These are phyloP conservation scores for Phalacrocorax carbo DNA, from an alignment of 2,113 vertebrate genomes.

Conservation along the genomic window DNA sequence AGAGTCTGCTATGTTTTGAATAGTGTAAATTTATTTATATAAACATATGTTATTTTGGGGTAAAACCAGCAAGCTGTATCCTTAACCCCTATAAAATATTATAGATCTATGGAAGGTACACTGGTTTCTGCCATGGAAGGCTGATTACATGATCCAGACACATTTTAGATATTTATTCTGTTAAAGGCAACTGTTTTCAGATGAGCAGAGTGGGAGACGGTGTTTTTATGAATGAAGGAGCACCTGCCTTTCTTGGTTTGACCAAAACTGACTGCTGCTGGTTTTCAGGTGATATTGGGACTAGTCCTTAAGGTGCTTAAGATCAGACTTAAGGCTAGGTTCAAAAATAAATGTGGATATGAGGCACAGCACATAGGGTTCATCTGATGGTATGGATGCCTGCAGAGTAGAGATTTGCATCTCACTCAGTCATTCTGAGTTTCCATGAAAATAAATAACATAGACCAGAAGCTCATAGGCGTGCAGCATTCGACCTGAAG, in stretches of 20 bases:
- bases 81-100: not conserved
- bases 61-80: not conserved
- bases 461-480: not conserved
- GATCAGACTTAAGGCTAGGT: not conserved
- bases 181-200: not conserved
- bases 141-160: not conserved
- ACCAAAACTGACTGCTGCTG: not conserved
- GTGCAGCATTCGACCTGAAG: not conserved
- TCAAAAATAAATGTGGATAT: not conserved
- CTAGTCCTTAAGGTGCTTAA: not conserved
- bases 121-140: not conserved
- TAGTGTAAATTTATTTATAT: not conserved
- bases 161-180: not conserved
- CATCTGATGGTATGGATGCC: not conserved
- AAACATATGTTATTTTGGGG: not conserved
- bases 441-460: not conserved
- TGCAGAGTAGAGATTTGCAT: not conserved
- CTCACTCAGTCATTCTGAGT: not conserved
- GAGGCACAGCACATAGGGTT: rapidly evolving
- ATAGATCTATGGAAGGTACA: not conserved
- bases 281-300: not conserved
- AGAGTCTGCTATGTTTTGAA: not conserved
- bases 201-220: not conserved
- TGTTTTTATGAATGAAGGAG: not conserved
- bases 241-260: not conserved